Evolutionary conservation across 1,140 invertebrate species (phyloP).

Genomic region (Eurosta solidaginis): DNA sequence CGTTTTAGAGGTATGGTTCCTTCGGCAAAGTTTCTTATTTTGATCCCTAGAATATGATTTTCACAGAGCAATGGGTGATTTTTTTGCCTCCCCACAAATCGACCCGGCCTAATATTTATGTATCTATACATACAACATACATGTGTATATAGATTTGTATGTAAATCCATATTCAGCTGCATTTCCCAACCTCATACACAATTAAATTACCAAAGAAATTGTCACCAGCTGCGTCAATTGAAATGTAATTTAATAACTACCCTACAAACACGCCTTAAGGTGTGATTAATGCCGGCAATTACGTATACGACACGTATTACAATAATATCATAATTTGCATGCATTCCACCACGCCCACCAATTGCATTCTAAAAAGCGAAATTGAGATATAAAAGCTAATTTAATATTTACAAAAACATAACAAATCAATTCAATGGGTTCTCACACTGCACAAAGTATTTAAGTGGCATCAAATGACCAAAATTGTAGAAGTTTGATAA

Average conservation of each 20-base stretch:
- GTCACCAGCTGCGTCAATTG: constrained; percentile 12
- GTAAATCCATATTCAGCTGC: not conserved
- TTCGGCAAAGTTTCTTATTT: too few relatives aligned
- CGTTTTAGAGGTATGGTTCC: too few relatives aligned
- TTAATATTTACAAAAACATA: not conserved
- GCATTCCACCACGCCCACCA: not conserved
- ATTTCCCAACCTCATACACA: not conserved
- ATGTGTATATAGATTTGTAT: too few relatives aligned
- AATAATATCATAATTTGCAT: not conserved
- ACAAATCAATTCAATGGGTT: not conserved
- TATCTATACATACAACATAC: too few relatives aligned
- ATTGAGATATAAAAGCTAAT: not conserved
- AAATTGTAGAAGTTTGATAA: not conserved
- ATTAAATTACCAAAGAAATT: not conserved
- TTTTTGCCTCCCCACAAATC: too few relatives aligned
- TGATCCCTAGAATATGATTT: too few relatives aligned
- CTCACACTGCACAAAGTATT: not conserved
- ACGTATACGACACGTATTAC: constrained; percentile 16
- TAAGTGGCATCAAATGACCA: constrained; percentile 10
- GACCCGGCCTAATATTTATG: too few relatives aligned
- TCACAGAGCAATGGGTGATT: too few relatives aligned
- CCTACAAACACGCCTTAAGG: not conserved
- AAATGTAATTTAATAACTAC: constrained; percentile 20
- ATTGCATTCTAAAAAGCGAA: not conserved
- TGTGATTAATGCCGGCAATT: constrained; percentile 14